Conservation (phyloP, 2,888 invertebrate genomes). For the Fragum fragum region DNA sequence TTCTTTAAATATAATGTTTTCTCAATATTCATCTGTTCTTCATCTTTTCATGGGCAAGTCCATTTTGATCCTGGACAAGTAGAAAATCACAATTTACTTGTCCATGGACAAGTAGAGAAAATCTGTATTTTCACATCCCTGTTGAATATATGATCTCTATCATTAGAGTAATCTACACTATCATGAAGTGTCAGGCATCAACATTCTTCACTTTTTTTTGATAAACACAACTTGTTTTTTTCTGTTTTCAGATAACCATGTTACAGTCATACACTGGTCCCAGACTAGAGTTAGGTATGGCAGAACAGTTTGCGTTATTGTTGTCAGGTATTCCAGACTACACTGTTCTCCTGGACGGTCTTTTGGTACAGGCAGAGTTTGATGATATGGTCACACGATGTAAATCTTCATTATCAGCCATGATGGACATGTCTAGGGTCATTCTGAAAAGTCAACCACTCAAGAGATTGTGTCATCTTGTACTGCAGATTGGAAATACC, state of each 20-base stretch:
- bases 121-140: no score
- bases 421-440: conserved; percentile 73
- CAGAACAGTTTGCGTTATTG: conserved; percentile 87
- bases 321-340: conserved; percentile 86
- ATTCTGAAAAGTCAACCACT: conserved; percentile 76
- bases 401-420: conserved; percentile 71
- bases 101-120: no score
- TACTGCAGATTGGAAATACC: conserved; percentile 85
- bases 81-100: no score
- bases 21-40: no score
- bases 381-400: conserved; percentile 73
- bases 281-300: conserved; percentile 85
- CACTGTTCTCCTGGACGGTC: conserved; percentile 85
- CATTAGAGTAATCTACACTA: no score
- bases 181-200: no score
- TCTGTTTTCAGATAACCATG: conserved; percentile 83
- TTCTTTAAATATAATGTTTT: no score
- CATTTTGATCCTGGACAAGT: no score
- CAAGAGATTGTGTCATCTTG: conserved; percentile 80
- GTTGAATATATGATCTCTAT: no score
- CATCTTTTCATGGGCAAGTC: no score
- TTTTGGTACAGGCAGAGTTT: conserved; percentile 87
- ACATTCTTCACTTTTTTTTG: no score
- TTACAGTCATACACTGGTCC: conserved; percentile 85
- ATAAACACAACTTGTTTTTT: background rate